Percentiles rank a stretch among this genome's conserved stretches.
These are phyloP conservation scores for Galagoides demidoff DNA, from an alignment of 2,797 vertebrate species.

Conservation along the genomic window DNA sequence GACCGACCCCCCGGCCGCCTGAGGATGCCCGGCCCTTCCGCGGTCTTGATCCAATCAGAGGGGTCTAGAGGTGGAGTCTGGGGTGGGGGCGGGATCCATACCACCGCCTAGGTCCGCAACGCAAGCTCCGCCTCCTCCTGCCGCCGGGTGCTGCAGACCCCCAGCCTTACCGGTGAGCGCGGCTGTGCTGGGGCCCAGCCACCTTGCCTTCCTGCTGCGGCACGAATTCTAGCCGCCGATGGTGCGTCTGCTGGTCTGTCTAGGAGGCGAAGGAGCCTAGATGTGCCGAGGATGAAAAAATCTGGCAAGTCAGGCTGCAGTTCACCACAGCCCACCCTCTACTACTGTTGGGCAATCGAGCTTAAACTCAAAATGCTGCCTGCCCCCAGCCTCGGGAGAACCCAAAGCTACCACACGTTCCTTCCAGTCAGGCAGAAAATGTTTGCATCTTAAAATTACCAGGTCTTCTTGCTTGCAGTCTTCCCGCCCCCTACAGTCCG, in stretches of 20 bases:
- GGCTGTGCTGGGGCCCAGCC: background rate
- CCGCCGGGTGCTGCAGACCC: background rate
- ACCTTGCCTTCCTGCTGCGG: background rate
- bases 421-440: conserved; percentile 12
- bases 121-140: conserved; percentile 54
- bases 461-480: conserved; percentile 26
- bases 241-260: background rate
- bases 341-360: background rate
- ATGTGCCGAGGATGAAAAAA: background rate
- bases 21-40: conserved; percentile 71
- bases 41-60: conserved; percentile 73
- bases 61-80: conserved; percentile 2
- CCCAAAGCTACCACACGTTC: background rate
- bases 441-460: conserved; percentile 59
- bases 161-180: rapidly evolving
- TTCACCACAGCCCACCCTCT: background rate
- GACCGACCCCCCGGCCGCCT: conserved; percentile 61
- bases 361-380: conserved; percentile 35
- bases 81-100: background rate
- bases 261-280: background rate
- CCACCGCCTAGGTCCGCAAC: conserved; percentile 58
- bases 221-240: background rate
- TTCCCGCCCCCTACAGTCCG: conserved; percentile 46
- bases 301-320: background rate
- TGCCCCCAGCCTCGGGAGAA: background rate